Percentiles rank a stretch among this genome's conserved stretches.
Evolutionary conservation across 1,140 invertebrate genomes (phyloP).

Genomic region (Ceratina calcarata): DNA sequence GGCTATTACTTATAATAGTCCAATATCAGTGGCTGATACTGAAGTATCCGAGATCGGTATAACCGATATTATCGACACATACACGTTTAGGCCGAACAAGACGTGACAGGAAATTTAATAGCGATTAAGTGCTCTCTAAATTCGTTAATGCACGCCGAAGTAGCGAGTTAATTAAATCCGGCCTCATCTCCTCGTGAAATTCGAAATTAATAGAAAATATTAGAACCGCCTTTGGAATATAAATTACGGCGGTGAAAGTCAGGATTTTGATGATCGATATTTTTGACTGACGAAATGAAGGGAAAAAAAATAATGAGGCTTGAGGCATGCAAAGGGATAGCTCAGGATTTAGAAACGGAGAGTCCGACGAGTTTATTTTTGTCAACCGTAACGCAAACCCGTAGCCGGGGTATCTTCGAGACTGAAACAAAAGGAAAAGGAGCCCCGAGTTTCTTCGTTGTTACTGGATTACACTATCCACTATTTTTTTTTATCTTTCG

Average conservation of each 20-base stretch:
- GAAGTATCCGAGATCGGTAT: conserved; percentile 29
- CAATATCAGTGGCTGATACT: conserved; percentile 25
- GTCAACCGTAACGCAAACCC: too few relatives aligned
- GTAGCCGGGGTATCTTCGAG: too few relatives aligned
- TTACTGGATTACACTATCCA: conserved; percentile 20
- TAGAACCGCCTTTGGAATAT: neutral
- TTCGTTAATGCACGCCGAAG: conserved; percentile 38
- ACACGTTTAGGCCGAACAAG: conserved; percentile 24
- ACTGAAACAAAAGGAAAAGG: neutral
- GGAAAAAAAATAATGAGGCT: neutral
- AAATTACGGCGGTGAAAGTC: too few relatives aligned
- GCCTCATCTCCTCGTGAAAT: neutral
- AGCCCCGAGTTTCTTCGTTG: conserved; percentile 13
- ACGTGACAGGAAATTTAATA: conserved; percentile 45
- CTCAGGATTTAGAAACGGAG: too few relatives aligned
- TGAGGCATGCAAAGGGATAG: too few relatives aligned
- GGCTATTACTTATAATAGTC: conserved; percentile 20
- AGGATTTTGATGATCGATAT: too few relatives aligned
- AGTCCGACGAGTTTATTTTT: too few relatives aligned
- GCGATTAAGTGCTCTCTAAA: conserved; percentile 44
- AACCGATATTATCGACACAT: conserved; percentile 39
- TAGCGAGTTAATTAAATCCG: conserved; percentile 32
- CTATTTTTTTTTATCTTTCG: neutral
- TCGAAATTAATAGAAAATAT: neutral
- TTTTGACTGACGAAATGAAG: neutral